Percentiles rank a stretch among this genome's conserved stretches.
Evolutionary conservation across 2,888 invertebrate genomes (phyloP).

Genomic region (Macrophya annulata): DNA sequence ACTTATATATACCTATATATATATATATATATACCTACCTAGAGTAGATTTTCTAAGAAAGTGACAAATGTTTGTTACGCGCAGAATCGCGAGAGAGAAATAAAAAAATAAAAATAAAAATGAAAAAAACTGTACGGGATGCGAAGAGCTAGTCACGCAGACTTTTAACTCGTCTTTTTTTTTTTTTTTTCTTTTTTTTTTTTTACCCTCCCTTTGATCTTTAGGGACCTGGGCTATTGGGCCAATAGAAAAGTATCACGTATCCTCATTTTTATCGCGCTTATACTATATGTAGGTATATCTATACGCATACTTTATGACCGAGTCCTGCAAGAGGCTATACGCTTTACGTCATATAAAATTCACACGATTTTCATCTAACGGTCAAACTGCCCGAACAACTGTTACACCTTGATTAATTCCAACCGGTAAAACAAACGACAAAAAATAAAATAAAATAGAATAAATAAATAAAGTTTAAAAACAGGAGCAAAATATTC

Average conservation of each 20-base stretch:
- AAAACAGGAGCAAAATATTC: background rate
- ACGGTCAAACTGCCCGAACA: background rate
- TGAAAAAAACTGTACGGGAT: background rate
- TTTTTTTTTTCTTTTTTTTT: too few species aligned
- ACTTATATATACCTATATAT: background rate
- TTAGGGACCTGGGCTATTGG: background rate
- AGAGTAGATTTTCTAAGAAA: constrained; percentile 59
- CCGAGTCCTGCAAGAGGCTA: background rate
- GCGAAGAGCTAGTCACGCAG: constrained; percentile 7
- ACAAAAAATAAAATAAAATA: too few species aligned
- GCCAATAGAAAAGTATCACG: constrained; percentile 29
- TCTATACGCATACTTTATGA: background rate
- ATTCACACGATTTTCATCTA: constrained; percentile 22
- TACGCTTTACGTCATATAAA: background rate
- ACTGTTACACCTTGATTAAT: constrained; percentile 10
- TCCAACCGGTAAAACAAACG: background rate
- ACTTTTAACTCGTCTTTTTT: constrained; percentile 14
- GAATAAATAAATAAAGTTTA: too few species aligned
- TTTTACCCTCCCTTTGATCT: constrained; percentile 17
- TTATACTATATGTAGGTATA: background rate
- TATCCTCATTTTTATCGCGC: constrained; percentile 25
- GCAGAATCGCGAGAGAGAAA: background rate
- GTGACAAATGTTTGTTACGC: constrained; percentile 59
- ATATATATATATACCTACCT: background rate
- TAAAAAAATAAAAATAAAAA: background rate